Evolutionary conservation across 92 coral and sea anemone genomes (phyloP).

Genomic region (Blastomussa wellsi): DNA sequence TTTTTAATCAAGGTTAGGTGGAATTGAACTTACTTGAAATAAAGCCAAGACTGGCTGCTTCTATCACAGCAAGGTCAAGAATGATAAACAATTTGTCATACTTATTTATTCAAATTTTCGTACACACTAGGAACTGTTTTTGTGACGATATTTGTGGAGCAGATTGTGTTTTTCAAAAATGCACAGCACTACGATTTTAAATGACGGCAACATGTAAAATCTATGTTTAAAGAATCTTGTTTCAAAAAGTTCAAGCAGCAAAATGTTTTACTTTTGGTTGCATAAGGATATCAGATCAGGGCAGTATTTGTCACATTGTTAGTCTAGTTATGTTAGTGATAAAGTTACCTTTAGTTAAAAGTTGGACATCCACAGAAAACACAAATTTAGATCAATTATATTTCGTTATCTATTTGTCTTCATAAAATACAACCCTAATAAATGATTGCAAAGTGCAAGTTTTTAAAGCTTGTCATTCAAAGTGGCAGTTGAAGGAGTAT

Average conservation of each 20-base stretch:
- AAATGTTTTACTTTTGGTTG: neutral
- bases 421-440: neutral
- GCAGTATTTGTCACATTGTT: neutral
- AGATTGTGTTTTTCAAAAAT: neutral
- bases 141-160: neutral
- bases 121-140: neutral
- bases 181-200: neutral
- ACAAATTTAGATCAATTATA: neutral
- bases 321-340: neutral
- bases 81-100: slow-evolving; percentile 14
- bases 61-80: neutral
- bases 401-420: neutral
- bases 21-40: neutral
- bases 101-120: neutral
- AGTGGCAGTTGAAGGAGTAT: neutral
- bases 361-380: slow-evolving; percentile 8
- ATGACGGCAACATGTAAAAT: neutral
- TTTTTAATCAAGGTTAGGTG: slow-evolving; percentile 28
- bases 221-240: neutral
- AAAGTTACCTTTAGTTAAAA: neutral
- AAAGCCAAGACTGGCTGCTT: neutral
- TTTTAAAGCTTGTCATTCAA: neutral
- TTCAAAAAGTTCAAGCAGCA: neutral
- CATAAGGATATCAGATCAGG: neutral
- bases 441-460: neutral